Base-by-base conservation (phyloP, 2,113 vertebrate genomes). In the Syngnathus floridae region DNA sequence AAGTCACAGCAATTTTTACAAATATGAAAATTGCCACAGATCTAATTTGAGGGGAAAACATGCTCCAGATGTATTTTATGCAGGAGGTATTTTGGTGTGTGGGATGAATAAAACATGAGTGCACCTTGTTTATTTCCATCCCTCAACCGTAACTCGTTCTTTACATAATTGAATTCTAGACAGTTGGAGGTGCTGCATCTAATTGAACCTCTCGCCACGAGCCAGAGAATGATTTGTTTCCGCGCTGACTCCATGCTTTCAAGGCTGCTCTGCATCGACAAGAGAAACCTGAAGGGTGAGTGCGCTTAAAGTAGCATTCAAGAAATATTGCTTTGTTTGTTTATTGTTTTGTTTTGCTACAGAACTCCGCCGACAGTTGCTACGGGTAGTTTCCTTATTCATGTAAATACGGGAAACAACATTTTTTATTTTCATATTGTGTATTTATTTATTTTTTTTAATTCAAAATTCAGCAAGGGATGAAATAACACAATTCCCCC, bases 41-140 rank as follows among this genome's bases (percentile, higher is more conserved):
- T 76, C 31, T 67, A 66, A 69, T 83, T 67, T 77, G 51, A 54
- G 56, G 77, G 66, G 63, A 58, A 77, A 80, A 70, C 62, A 52
- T 46, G 21, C 35, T 62, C 11, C 14, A 49, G 40, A 62, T 59
- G 38, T 81, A 74, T 78, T 86, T 81, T 82, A 82, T 82, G 82
- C 81, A 80, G 73, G 66, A 75, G 73, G 79, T 78, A 76, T 85
- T 84, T 82, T 70, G 54, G 72, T 72, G 65, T 70, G 72, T 65
- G 75, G 52, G 69, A 86, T 88, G 85, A 86, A 87, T 88, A 83
- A 89, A 88, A 87, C 80, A 88, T 87, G 67, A 81, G 62, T 72
- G 73, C 72, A 73, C 74, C 82, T 84, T 82, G 84, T 88, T 89
- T 84, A 82, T 84, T 82, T 85, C 82, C 80, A 84, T 84, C 82